These are phyloP conservation scores for Heteractis magnifica DNA, from an alignment of 92 coral and sea anemone species.

Conservation along the genomic window DNA sequence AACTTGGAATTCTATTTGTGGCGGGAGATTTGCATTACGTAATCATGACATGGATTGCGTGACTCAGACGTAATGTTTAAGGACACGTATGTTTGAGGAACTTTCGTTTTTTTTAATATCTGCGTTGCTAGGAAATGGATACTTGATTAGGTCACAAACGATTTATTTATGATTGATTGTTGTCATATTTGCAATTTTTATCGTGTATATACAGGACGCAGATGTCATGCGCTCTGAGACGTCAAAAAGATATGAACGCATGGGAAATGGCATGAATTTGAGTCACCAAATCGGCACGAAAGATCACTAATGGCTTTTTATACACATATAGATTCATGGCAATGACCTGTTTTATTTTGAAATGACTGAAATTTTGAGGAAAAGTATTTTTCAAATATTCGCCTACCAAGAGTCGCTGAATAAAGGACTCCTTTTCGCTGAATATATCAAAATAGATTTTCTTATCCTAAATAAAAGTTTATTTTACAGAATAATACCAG, in stretches of 20 bases:
- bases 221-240: not conserved
- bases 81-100: not conserved
- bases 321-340: too few species aligned
- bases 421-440: too few species aligned
- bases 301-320: too few species aligned
- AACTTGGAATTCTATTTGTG: not conserved
- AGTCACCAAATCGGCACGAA: too few species aligned
- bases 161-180: not conserved
- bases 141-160: not conserved
- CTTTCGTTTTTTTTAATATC: not conserved
- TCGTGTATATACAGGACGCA: not conserved
- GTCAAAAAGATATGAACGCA: not conserved
- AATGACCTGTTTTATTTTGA: too few species aligned
- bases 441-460: too few species aligned
- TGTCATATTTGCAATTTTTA: not conserved
- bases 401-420: too few species aligned
- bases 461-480: too few species aligned
- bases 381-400: too few species aligned
- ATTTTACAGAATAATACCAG: too few species aligned
- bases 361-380: too few species aligned
- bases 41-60: not conserved
- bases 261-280: not conserved
- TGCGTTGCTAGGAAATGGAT: not conserved
- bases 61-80: not conserved
- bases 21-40: slow-evolving; percentile 10